These are phyloP conservation scores for Rhipidura dahli DNA, from an alignment of 2,113 vertebrate genomes.

Conservation along the genomic window DNA sequence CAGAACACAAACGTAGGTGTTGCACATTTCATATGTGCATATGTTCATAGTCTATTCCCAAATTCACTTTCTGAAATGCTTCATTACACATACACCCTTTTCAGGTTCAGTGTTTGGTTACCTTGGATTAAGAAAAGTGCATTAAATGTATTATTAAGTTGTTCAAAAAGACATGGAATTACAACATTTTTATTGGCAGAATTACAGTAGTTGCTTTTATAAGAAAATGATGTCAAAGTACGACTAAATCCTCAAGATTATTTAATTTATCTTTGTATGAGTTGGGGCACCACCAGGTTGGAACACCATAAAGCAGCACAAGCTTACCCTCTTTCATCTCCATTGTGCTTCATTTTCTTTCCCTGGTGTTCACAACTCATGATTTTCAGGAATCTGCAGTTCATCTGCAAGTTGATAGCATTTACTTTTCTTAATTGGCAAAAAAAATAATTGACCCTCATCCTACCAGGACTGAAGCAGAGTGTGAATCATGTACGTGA, in stretches of 20 bases:
- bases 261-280: not conserved
- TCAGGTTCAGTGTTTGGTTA: not conserved
- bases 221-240: not conserved
- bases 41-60: not conserved
- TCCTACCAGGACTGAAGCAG: not conserved
- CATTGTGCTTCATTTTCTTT: not conserved
- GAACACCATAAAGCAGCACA: not conserved
- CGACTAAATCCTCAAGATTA: not conserved
- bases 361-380: not conserved
- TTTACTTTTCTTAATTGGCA: not conserved
- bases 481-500: not conserved
- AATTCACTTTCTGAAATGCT: conserved; percentile 8
- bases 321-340: not conserved
- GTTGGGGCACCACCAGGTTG: not conserved
- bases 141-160: not conserved
- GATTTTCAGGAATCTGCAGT: not conserved
- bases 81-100: not conserved
- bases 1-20: conserved; percentile 56
- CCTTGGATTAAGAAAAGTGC: not conserved
- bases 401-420: not conserved
- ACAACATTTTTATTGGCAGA: not conserved
- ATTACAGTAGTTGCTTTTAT: not conserved
- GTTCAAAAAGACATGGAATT: not conserved
- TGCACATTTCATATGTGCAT: conserved; percentile 54
- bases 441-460: not conserved